Base-by-base conservation (phyloP, 1,140 invertebrate genomes). In the Bombus polaris region DNA sequence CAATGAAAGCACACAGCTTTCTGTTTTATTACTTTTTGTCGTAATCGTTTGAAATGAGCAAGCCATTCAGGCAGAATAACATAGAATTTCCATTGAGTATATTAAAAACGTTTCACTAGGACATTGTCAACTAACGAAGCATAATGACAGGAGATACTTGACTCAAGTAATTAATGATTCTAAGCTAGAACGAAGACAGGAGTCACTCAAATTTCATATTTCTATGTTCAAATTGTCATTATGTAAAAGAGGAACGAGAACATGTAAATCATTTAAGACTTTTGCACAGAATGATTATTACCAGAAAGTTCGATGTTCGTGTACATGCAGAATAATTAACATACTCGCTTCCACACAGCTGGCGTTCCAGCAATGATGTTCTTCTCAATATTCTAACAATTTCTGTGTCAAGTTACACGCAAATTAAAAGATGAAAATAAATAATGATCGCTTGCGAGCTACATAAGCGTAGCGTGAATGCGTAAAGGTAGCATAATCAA, bases 401-500 rank as follows among this genome's bases (percentile, higher is more conserved):
- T 62, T 12, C 18, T 86, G 68, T 62, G 53, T 81, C 42, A 35
- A 81, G 39, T 72, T n/a, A 35, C 80, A 75, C 42, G 59, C 32
- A 35, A 68, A 73, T 70, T 44, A 87, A 39, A 81, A 70, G 10
- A 35, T 5, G 15, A 18, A 18, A 66, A 15, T 15, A 66, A 66
- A 80, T 47, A 73, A 42, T 39, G 39, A 77, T 73, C 59, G 70
- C 65, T 89, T 83, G 65, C 70, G 44, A 37, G 68, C n/a, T 57
- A 39, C 83, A 42, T 53, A 18, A 75, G 44, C 12, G 65, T 87
- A 79, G 72, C 37, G 10, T 53, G 70, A 37, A 66, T 80, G 75
- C 65, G 47, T 87, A 57, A 80, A 62, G 13, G 47, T 89, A 89
- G 80, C 44, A 6, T 79, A 37, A 88, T 84, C 57, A n/a, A 70